Evolutionary conservation across 2,797 vertebrate genomes (phyloP).

Genomic region (Linurgus olivaceus): DNA sequence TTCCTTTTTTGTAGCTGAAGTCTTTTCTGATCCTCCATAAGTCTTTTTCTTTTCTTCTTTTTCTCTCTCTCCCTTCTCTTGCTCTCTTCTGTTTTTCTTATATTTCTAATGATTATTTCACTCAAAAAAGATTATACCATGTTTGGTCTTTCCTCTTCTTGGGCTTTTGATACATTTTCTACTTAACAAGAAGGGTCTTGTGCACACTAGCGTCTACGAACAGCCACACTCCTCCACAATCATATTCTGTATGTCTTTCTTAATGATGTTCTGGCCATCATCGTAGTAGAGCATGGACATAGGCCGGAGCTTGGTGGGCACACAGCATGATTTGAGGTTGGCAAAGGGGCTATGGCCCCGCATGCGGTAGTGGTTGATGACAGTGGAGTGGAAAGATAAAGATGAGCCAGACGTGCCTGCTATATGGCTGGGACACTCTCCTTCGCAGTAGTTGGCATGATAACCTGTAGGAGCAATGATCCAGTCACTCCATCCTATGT

Average conservation of each 20-base stretch:
- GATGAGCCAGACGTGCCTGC: slow-evolving; percentile 91
- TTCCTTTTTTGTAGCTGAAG: slow-evolving; percentile 66
- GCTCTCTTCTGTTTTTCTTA: background rate
- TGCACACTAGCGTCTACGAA: slow-evolving; percentile 74
- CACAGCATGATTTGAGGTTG: slow-evolving; percentile 94
- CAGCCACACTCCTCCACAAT: slow-evolving; percentile 98
- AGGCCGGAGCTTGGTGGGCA: slow-evolving; percentile 93
- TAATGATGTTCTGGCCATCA: slow-evolving; percentile 96
- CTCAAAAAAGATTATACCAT: slow-evolving; percentile 27
- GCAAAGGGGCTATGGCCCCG: slow-evolving; percentile 92
- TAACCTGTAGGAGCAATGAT: slow-evolving; percentile 88
- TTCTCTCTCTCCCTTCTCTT: background rate
- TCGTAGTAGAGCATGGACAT: slow-evolving; percentile 99
- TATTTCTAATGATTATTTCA: slow-evolving; percentile 5
- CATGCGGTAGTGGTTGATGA: slow-evolving; percentile 98
- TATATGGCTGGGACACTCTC: slow-evolving; percentile 93
- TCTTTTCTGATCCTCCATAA: slow-evolving; percentile 18
- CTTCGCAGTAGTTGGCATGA: slow-evolving; percentile 98
- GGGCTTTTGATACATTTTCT: slow-evolving; percentile 48
- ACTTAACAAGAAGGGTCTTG: slow-evolving; percentile 10
- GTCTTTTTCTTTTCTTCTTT: background rate
- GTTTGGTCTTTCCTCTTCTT: slow-evolving; percentile 26
- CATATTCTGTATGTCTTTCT: slow-evolving; percentile 99
- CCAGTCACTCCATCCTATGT: slow-evolving; percentile 89
- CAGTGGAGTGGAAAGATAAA: slow-evolving; percentile 94